These are phyloP conservation scores for Irena cyanogastra DNA, from an alignment of 2,113 vertebrate species.

Conservation along the genomic window DNA sequence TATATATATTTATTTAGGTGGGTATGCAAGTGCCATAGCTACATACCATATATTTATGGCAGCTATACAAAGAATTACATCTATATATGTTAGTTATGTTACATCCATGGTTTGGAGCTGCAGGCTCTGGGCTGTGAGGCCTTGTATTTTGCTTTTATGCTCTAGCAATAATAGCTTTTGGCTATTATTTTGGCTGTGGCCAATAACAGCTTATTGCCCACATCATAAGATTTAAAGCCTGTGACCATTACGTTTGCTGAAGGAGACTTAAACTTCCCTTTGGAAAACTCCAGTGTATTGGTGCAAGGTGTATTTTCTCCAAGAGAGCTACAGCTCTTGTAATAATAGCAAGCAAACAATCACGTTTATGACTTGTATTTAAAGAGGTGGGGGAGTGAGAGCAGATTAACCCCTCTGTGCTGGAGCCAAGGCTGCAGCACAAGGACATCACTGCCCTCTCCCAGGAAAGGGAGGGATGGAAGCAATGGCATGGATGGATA, in stretches of 20 bases:
- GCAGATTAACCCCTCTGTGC: not conserved
- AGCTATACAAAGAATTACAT: not conserved
- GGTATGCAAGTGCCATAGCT: not conserved
- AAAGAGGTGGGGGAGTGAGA: not conserved
- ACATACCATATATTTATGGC: not conserved
- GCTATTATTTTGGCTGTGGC: not conserved
- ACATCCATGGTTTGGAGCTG: not conserved
- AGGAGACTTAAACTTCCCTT: slow-evolving; percentile 1
- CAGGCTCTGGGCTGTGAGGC: not conserved
- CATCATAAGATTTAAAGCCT: not conserved
- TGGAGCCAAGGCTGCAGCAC: not conserved
- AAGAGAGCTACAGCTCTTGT: not conserved
- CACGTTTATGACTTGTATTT: not conserved
- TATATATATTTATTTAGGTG: not conserved
- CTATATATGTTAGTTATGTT: not conserved
- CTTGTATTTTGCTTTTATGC: not conserved
- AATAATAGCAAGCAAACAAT: slow-evolving; percentile 24
- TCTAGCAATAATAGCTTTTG: not conserved
- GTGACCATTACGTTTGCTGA: not conserved
- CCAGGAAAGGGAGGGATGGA: not conserved
- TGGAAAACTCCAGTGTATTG: not conserved
- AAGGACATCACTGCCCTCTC: not conserved
- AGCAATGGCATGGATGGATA: not conserved
- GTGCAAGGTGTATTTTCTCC: not conserved
- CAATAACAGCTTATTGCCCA: not conserved